Base-by-base conservation (phyloP, 2,113 vertebrate species). In the Carlito syrichta region DNA sequence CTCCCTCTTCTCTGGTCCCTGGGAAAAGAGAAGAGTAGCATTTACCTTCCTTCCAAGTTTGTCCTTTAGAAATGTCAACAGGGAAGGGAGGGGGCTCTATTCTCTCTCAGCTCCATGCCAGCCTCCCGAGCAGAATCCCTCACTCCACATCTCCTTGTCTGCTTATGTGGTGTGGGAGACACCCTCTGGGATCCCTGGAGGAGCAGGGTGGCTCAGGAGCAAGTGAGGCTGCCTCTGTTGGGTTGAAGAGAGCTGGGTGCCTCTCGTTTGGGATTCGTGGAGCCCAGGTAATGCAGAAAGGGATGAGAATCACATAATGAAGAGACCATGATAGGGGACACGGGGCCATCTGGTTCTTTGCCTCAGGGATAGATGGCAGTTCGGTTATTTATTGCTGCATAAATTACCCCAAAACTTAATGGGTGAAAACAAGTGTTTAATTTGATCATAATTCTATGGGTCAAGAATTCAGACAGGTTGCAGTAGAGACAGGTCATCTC, bases 1-100 rank as follows among this genome's bases (percentile, higher is more conserved):
- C 30, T 83, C 68, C 35, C n/a, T 78, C 74, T 74, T 96, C n/a
- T n/a, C n/a, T n/a, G n/a, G n/a, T n/a, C 69, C 95, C 95, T 25
- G 20, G 92, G 93, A 97, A 96, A 91, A 90, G 50, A 92, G 85
- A 95, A 97, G 91, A 89, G 76, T 96, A 97, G 96, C 96, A 97
- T 98, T 97, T 97, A 96, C 97, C 91, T 98, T 95, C 85, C 94
- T 98, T 93, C 96, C 93, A 86, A 97, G 92, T 96, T 93, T 93
- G 94, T 95, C 89, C 93, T 97, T 94, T 94, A 69, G 91, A 98
- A 97, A 97, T 98, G 97, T 97, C 97, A 97, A 16, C 91, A 91
- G 91, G 82, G 89, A 94, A 71, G 97, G 85, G 91, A 95, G 93
- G 94, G 96, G 83, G 7, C 40, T 62, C n/a, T 1, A 1, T 19